Evolutionary conservation across 2,888 invertebrate genomes (phyloP).

Genomic region (Scaptomyza parva): DNA sequence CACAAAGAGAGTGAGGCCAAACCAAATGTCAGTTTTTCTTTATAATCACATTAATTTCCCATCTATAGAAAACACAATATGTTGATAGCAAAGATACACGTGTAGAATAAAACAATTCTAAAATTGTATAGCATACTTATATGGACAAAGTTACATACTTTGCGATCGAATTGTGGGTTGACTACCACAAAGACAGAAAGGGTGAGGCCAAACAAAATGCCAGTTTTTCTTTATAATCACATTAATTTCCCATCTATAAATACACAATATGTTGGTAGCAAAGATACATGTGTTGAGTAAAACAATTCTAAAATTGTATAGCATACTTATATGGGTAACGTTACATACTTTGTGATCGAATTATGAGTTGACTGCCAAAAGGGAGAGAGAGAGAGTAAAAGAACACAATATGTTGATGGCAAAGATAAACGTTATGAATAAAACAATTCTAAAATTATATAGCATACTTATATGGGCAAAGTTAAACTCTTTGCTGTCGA

Average conservation of each 20-base stretch:
- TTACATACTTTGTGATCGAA: slow-evolving; percentile 72
- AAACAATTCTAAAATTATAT: background rate
- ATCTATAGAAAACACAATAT: slow-evolving; percentile 7
- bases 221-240: slow-evolving; percentile 40
- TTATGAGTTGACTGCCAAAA: slow-evolving; percentile 66
- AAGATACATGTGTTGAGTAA: slow-evolving; percentile 7
- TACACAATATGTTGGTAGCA: background rate
- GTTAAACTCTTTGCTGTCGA: background rate
- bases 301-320: background rate
- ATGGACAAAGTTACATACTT: slow-evolving; percentile 59
- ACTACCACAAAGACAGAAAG: slow-evolving; percentile 50
- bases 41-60: slow-evolving; percentile 54
- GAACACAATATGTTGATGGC: no score
- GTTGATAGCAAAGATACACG: background rate
- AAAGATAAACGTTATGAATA: slow-evolving; percentile 3
- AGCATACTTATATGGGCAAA: background rate
- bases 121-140: background rate
- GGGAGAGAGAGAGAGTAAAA: no score
- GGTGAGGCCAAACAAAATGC: slow-evolving; percentile 43
- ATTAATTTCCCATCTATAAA: slow-evolving; percentile 43
- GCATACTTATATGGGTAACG: background rate
- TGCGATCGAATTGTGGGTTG: slow-evolving; percentile 73
- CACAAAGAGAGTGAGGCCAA: slow-evolving; percentile 38
- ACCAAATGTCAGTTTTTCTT: slow-evolving; percentile 43
- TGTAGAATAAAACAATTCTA: background rate